A percentile compares a stretch with the other conserved stretches of the same genome.
Evolutionary conservation across 2,888 invertebrate genomes (phyloP).

Genomic region (Zygaena filipendulae): DNA sequence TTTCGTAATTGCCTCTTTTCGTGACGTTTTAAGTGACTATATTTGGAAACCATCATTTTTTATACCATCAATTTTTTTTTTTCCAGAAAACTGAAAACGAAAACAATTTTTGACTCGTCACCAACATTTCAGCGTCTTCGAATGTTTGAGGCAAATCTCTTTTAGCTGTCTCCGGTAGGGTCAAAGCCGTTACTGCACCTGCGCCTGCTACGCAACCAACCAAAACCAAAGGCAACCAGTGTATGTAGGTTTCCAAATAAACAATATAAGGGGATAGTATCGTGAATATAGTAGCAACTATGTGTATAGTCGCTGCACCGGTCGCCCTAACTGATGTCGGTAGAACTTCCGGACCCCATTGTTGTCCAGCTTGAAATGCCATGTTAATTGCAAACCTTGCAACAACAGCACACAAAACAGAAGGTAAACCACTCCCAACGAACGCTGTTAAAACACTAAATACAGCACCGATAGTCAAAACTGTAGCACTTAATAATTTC

Average conservation of each 20-base stretch:
- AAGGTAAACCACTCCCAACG: constrained; percentile 28
- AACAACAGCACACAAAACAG: constrained; percentile 38
- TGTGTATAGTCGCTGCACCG: constrained; percentile 34
- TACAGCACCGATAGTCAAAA: constrained; percentile 24
- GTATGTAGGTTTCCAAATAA: constrained; percentile 28
- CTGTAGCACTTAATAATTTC: constrained; percentile 17
- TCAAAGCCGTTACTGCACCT: constrained; percentile 25
- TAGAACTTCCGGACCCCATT: constrained; percentile 45
- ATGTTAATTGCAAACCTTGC: constrained; percentile 42
- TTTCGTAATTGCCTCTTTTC: too few species aligned
- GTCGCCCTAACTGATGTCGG: constrained; percentile 41
- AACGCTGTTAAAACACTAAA: constrained; percentile 34
- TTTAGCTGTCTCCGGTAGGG: constrained; percentile 41
- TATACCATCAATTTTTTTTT: too few species aligned
- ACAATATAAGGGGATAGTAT: constrained; percentile 45
- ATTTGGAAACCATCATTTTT: too few species aligned
- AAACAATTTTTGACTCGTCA: constrained; percentile 28
- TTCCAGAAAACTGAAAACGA: constrained; percentile 32
- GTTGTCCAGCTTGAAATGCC: constrained; percentile 29
- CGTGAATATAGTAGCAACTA: constrained; percentile 33
- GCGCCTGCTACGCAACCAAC: constrained; percentile 25
- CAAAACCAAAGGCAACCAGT: constrained; percentile 38
- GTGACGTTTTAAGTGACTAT: too few species aligned
- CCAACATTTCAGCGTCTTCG: constrained; percentile 38
- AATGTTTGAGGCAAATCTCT: constrained; percentile 48